Evolutionary conservation across 1,140 invertebrate species (phyloP).

Genomic region (Rhyzopertha dominica): DNA sequence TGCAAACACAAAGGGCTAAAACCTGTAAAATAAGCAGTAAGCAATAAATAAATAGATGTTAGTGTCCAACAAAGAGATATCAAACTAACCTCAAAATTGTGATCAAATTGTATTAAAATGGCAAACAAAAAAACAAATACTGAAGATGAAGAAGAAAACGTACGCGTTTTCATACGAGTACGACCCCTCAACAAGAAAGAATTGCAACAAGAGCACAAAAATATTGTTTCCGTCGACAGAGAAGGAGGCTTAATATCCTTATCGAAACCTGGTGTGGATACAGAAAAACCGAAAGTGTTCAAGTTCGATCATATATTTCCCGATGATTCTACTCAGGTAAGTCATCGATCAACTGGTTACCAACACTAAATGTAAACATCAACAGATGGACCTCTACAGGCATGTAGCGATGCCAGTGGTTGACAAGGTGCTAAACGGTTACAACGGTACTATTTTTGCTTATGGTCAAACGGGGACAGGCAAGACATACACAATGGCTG

Average conservation of each 20-base stretch:
- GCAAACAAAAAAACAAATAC: constrained; percentile 21
- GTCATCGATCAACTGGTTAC: constrained; percentile 15
- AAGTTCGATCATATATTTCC: constrained; percentile 93
- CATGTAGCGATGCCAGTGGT: constrained; percentile 92
- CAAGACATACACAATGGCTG: constrained; percentile 96
- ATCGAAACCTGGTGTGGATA: constrained; percentile 65
- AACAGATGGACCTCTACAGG: constrained; percentile 87
- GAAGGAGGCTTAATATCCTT: constrained; percentile 70
- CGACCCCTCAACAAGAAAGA: constrained; percentile 82
- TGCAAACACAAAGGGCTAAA: too few species aligned
- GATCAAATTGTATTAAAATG: too few species aligned
- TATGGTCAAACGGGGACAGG: constrained; percentile 97
- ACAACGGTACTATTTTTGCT: constrained; percentile 95
- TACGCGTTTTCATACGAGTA: constrained; percentile 81
- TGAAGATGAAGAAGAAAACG: constrained; percentile 56
- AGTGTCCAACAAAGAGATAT: too few species aligned
- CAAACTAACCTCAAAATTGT: too few species aligned
- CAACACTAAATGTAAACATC: not conserved
- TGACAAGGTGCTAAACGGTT: constrained; percentile 89
- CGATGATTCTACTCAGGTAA: constrained; percentile 74
- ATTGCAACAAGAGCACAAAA: constrained; percentile 59
- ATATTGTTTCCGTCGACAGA: constrained; percentile 69
- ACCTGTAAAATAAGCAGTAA: too few species aligned
- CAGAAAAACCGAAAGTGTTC: constrained; percentile 76
- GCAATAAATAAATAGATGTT: too few species aligned